Evolutionary conservation across 2,113 vertebrate genomes (phyloP).

Genomic region (Daphoenositta chrysoptera): DNA sequence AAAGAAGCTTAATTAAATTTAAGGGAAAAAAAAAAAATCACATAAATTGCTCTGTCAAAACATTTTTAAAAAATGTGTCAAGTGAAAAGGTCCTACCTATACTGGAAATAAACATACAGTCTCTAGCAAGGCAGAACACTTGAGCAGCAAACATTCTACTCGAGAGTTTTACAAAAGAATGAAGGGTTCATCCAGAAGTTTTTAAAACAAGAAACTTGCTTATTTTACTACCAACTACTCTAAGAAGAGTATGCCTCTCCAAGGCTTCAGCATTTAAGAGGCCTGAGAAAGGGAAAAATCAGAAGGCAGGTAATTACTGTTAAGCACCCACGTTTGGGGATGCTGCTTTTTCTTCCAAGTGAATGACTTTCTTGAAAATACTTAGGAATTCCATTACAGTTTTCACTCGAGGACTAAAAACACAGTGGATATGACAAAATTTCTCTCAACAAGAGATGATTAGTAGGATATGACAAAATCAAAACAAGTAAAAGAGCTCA

Average conservation of each 20-base stretch:
- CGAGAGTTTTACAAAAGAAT: not conserved
- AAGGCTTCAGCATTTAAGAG: not conserved
- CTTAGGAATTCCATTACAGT: not conserved
- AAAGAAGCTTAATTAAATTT: not conserved
- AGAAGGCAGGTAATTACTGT: not conserved
- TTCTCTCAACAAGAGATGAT: not conserved
- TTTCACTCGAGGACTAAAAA: not conserved
- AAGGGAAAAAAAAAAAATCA: not conserved
- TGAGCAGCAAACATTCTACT: not conserved
- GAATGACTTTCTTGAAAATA: not conserved
- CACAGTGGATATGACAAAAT: not conserved
- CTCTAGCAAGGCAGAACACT: not conserved
- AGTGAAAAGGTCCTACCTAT: not conserved
- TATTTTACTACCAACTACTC: not conserved
- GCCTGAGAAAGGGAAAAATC: not conserved
- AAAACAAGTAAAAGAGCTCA: not conserved
- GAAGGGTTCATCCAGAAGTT: not conserved
- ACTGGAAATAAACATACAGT: not conserved
- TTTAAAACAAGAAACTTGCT: not conserved
- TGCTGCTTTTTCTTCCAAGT: not conserved
- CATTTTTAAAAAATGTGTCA: not conserved
- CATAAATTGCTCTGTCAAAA: not conserved
- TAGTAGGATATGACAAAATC: not conserved
- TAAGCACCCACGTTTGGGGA: not conserved
- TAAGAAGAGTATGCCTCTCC: not conserved